Base-by-base conservation (phyloP, 2,113 vertebrate genomes). In the Lynx canadensis region DNA sequence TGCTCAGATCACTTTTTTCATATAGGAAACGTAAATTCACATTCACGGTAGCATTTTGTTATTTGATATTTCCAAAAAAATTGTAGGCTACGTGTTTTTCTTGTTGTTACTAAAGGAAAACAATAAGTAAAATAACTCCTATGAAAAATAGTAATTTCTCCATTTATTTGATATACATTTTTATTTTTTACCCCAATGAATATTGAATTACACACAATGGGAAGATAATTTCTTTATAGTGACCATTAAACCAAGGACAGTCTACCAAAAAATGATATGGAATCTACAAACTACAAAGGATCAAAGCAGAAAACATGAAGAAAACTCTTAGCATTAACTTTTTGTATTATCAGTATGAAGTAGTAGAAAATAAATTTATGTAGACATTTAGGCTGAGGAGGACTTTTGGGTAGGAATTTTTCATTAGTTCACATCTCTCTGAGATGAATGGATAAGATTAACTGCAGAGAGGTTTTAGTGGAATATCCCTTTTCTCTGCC, bases 201-300 rank as follows among this genome's bases (percentile, higher is more conserved):
- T 45, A 69, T 68, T 79, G 38, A 76, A 79, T 87, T 81, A 80
- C 12, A 27, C 48, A 66, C 45, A 69, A 8, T 86, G 63, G 31
- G 68, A 94, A 95, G 33, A 80, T 87, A 94, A 94, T 27, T 52
- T 81, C 31, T 92, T 96, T 41, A 5, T 38, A 92, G 79, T 52
- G 23, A 52, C 82, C 89, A n/a, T 79, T 80, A 88, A 87, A 19
- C 33, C 19, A 78, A 8, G 12, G 21, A 41, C 7, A 41, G 27
- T 74, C 16, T 91, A 38, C 41, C 7, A 10, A 36, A 48, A 87
- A 68, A 36, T 80, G 36, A 5, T 78, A 7, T 21, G 5, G 8
- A 79, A 87, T 82, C 18, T 81, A 78, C 84, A 29, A 33, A 50
- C 50, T 69, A 41, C 19, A 29, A 94, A 69, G 29, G 68, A 90